These are phyloP conservation scores for Nannoperca australis DNA, from an alignment of 2,797 vertebrate genomes.

Conservation along the genomic window DNA sequence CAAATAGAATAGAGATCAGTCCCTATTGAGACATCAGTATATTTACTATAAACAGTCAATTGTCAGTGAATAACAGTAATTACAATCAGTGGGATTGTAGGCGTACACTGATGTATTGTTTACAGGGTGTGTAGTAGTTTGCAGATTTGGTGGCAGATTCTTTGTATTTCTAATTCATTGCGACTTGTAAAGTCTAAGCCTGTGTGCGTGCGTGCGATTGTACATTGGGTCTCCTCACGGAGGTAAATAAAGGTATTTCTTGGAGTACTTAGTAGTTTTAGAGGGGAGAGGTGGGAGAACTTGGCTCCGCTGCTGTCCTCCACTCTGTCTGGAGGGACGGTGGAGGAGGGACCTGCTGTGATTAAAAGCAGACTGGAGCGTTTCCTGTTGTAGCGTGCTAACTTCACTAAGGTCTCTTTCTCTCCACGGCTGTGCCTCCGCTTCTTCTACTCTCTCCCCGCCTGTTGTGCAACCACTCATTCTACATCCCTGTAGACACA, in stretches of 20 bases:
- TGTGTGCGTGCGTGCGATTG: constrained; percentile 26
- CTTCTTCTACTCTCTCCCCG: constrained; percentile 21
- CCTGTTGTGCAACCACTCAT: constrained; percentile 37
- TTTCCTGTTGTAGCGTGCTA: constrained; percentile 90
- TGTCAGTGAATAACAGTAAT: constrained; percentile 39
- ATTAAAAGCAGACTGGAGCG: constrained; percentile 92
- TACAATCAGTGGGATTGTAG: constrained; percentile 33
- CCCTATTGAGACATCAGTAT: constrained; percentile 19
- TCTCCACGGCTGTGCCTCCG: constrained; percentile 44
- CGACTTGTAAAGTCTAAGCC: neutral
- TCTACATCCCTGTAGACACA: constrained; percentile 59
- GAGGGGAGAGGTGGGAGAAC: constrained; percentile 61
- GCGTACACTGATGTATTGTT: constrained; percentile 16
- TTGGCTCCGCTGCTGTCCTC: constrained; percentile 59
- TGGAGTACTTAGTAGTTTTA: constrained; percentile 45
- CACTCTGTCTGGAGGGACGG: constrained; percentile 60
- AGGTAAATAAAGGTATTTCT: constrained; percentile 38
- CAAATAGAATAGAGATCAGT: constrained; percentile 19
- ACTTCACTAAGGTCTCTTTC: constrained; percentile 72
- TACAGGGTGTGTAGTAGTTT: neutral
- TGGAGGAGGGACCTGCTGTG: constrained; percentile 78
- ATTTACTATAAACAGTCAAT: constrained; percentile 39
- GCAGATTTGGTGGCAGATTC: neutral
- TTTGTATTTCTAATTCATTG: neutral
- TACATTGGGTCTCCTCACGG: neutral